Percentiles rank a stretch among this genome's conserved stretches.
Conservation (phyloP, 1,140 invertebrate genomes). For the Bombus difficillimus region DNA sequence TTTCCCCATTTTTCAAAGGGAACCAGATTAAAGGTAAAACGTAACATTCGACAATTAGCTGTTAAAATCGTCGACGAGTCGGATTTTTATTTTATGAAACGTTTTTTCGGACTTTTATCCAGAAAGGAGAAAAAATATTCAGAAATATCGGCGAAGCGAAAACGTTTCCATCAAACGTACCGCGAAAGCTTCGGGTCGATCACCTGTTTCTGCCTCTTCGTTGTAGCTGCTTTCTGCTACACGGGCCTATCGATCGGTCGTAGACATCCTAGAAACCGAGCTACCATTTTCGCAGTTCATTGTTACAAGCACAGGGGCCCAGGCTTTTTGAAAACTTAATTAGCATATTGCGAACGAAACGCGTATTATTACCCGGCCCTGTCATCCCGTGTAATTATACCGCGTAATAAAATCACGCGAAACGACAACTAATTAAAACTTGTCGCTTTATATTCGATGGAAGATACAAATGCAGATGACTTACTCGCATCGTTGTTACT, state of each 20-base stretch:
- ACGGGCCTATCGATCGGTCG: slow-evolving; percentile 62
- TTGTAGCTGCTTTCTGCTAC: slow-evolving; percentile 55
- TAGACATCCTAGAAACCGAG: slow-evolving; percentile 63
- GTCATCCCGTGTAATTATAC: neutral
- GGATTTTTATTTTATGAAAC: neutral
- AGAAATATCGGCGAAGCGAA: slow-evolving; percentile 1
- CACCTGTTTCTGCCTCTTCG: slow-evolving; percentile 59
- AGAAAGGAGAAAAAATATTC: neutral
- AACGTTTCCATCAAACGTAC: slow-evolving; percentile 48
- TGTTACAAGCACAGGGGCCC: slow-evolving; percentile 43
- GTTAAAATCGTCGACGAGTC: neutral
- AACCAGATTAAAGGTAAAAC: too few relatives aligned
- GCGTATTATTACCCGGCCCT: neutral
- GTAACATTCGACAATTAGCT: neutral
- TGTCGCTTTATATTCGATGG: neutral
- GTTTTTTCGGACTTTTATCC: neutral
- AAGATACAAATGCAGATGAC: neutral
- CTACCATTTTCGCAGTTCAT: slow-evolving; percentile 60
- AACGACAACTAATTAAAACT: slow-evolving; percentile 24
- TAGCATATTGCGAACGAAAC: slow-evolving; percentile 25
- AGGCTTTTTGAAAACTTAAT: slow-evolving; percentile 40
- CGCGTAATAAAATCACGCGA: slow-evolving; percentile 1
- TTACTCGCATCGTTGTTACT: neutral
- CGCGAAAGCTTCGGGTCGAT: slow-evolving; percentile 63
- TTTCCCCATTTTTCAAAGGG: too few relatives aligned